phyloP scores from a whole-genome alignment of 2,888 invertebrate species.

The Lordiphosa fenestrarum region DNA sequence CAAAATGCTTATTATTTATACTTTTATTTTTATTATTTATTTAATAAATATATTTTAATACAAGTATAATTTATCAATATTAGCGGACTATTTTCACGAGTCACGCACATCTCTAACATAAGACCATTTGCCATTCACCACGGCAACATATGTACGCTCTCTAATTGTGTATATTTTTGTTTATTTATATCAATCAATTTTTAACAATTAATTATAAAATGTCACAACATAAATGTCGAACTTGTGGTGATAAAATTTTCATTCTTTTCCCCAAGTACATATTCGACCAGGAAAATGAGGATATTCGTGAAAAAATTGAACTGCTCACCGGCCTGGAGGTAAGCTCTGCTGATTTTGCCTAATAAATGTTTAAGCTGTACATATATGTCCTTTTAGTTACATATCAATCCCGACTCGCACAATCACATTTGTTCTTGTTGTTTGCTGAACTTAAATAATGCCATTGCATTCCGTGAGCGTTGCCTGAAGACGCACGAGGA shows the following conservation, averaged over 20 bases:
- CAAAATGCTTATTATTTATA: too few relatives aligned
- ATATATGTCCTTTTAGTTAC: neutral
- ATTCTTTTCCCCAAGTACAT: conserved; percentile 42
- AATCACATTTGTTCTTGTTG: conserved; percentile 53
- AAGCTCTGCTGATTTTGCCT: conserved; percentile 10
- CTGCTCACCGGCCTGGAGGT: conserved; percentile 45
- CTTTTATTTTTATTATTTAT: too few relatives aligned
- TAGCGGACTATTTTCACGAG: too few relatives aligned
- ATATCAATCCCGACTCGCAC: conserved; percentile 23
- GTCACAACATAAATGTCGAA: conserved; percentile 34
- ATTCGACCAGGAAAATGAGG: conserved; percentile 31
- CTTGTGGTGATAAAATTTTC: conserved; percentile 51
- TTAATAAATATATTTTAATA: too few relatives aligned
- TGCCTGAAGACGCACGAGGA: conserved; percentile 40
- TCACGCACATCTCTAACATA: too few relatives aligned
- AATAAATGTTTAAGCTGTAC: neutral
- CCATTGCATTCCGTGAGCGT: conserved; percentile 46
- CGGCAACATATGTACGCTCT: too few relatives aligned
- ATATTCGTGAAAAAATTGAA: conserved; percentile 34
- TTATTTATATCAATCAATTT: neutral
- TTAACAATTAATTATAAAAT: conserved; percentile 11
- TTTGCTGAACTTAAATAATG: conserved; percentile 48
- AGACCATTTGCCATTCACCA: too few relatives aligned
- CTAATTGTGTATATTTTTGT: neutral
- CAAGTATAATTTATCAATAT: too few relatives aligned